A percentile compares a stretch with the other conserved stretches of the same genome.
Evolutionary conservation across 2,113 vertebrate genomes (phyloP).

Genomic region (Ptychochromis oligacanthus): DNA sequence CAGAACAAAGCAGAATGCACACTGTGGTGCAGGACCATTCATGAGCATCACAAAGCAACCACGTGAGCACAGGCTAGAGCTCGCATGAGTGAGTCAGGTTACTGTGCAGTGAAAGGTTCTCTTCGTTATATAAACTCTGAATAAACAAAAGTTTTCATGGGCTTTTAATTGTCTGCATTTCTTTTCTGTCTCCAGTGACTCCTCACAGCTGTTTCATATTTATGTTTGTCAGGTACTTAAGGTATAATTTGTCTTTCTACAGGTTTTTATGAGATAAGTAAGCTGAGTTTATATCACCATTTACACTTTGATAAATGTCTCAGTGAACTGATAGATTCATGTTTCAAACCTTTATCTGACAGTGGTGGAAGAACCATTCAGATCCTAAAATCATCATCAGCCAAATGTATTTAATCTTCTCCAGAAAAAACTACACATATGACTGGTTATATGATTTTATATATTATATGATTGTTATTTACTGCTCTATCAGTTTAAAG

Average conservation of each 20-base stretch:
- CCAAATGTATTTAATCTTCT: too few species aligned
- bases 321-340: not conserved
- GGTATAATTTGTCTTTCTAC: not conserved
- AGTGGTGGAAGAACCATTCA: too few species aligned
- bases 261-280: not conserved
- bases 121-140: not conserved
- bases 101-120: not conserved
- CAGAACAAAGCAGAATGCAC: slow-evolving; percentile 37
- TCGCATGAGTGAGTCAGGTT: not conserved
- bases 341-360: not conserved
- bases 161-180: slow-evolving; percentile 15
- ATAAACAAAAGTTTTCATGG: not conserved
- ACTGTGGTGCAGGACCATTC: slow-evolving; percentile 29
- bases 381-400: too few species aligned
- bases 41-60: slow-evolving; percentile 43
- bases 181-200: slow-evolving; percentile 11
- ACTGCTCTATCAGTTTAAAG: too few species aligned
- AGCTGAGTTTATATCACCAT: not conserved
- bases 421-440: too few species aligned
- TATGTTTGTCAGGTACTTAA: slow-evolving; percentile 14
- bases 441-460: too few species aligned
- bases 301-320: not conserved
- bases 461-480: too few species aligned
- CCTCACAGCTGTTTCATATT: not conserved
- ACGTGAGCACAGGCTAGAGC: slow-evolving; percentile 38